Base-by-base conservation (phyloP, 53 echinoderm and acorn worm genomes). In the Arbacia lixula region DNA sequence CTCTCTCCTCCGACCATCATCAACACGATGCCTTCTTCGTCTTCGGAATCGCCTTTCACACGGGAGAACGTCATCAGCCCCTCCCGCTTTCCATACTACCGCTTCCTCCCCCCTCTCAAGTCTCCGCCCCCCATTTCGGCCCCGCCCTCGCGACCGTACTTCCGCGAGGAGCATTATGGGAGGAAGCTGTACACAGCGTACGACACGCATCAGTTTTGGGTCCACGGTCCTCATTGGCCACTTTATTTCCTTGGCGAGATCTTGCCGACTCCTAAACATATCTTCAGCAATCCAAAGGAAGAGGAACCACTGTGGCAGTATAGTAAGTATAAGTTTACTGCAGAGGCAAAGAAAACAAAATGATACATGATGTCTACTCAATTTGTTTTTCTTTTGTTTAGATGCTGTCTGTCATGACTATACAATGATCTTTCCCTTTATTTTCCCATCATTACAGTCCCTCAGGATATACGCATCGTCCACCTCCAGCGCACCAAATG, bases 401-500 rank as follows among this genome's bases (percentile, higher is more conserved):
- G n/a, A n/a, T n/a, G n/a, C n/a, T n/a, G n/a, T n/a, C n/a, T n/a
- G n/a, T n/a, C n/a, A n/a, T n/a, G n/a, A n/a, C n/a, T n/a, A n/a
- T n/a, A n/a, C n/a, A n/a, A n/a, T n/a, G n/a, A n/a, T n/a, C n/a
- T n/a, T n/a, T n/a, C n/a, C n/a, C n/a, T n/a, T n/a, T n/a, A n/a
- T 50, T 30, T 49, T 49, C 6, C 21, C 28, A 12, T 19, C 8
- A 32, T 30, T 63, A 0, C 51, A 99, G 99, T 99, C 29, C 87
- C 89, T 67, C 91, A 92, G 34, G 84, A 89, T 68, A 87, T 89
- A 10, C 83, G 92, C 36, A 95, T 94, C 3, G 88, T 95, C 17
- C 89, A 94, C 87, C 89, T 72, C 77, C 99, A 99, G 85, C 87
- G 84, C 56, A 94, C 94, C 24, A 95, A 92, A 71, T 91, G 89